phyloP scores from a whole-genome alignment of 2,113 vertebrate genomes.

The Asarcornis scutulata region DNA sequence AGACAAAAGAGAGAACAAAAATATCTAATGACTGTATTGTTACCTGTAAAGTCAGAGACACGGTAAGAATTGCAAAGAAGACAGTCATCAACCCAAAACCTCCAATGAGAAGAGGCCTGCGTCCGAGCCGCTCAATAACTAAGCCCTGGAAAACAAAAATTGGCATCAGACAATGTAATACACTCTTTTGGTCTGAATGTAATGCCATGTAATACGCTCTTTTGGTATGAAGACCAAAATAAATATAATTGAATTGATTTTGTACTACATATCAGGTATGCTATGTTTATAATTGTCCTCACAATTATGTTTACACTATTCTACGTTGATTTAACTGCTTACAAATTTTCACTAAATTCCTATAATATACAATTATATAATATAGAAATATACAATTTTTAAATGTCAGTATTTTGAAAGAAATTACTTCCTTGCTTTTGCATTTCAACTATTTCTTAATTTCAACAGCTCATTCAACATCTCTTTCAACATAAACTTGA shows the following conservation, averaged over 20 bases:
- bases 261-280: neutral
- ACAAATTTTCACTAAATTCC: neutral
- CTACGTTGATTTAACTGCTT: neutral
- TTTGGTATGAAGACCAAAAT: neutral
- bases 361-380: neutral
- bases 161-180: neutral
- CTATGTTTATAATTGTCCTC: neutral
- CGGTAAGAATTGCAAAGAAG: constrained; percentile 87
- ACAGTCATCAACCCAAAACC: constrained; percentile 89
- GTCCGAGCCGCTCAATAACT: constrained; percentile 88
- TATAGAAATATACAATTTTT: neutral
- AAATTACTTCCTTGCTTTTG: neutral
- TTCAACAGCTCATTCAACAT: neutral
- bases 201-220: neutral
- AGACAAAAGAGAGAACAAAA: neutral
- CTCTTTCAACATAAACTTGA: neutral
- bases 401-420: neutral
- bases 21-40: rapidly evolving
- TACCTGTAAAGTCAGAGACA: constrained; percentile 91
- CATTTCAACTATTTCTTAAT: neutral
- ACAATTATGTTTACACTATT: neutral
- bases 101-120: constrained; percentile 89
- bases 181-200: neutral
- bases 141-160: constrained; percentile 78
- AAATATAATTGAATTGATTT: neutral